Evolutionary conservation across 2,888 invertebrate genomes (phyloP).

Genomic region (Leucoptera coffeella): DNA sequence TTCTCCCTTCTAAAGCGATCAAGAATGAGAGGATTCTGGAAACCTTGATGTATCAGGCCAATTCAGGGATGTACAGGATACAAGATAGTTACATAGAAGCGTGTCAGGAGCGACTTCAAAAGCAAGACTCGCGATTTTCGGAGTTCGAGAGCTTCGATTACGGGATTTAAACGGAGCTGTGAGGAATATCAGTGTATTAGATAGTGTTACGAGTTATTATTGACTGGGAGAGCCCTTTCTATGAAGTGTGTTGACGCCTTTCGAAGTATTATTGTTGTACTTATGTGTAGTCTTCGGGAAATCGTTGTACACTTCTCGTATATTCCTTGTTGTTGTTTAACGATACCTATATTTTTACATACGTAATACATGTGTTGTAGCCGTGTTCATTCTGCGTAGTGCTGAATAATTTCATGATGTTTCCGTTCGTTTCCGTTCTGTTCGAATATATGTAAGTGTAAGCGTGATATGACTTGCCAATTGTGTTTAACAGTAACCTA

Average conservation of each 20-base stretch:
- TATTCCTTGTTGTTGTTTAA: slow-evolving; percentile 49
- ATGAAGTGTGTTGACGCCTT: slow-evolving; percentile 45
- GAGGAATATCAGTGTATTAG: slow-evolving; percentile 49
- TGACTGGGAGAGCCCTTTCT: slow-evolving; percentile 33
- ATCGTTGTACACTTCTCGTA: slow-evolving; percentile 48
- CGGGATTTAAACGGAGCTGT: slow-evolving; percentile 56
- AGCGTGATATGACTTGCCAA: no score
- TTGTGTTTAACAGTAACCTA: no score
- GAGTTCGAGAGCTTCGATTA: slow-evolving; percentile 79
- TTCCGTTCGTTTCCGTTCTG: no score
- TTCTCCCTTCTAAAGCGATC: slow-evolving; percentile 86
- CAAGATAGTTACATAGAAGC: slow-evolving; percentile 84
- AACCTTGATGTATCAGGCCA: slow-evolving; percentile 89
- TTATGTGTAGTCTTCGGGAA: slow-evolving; percentile 46
- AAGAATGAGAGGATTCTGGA: slow-evolving; percentile 88
- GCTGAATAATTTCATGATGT: no score
- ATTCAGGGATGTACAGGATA: slow-evolving; percentile 87
- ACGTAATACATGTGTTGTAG: no score
- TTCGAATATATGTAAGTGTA: no score
- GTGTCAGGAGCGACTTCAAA: slow-evolving; percentile 79
- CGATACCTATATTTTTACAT: slow-evolving; percentile 51
- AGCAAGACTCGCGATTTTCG: slow-evolving; percentile 81
- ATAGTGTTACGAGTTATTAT: slow-evolving; percentile 32
- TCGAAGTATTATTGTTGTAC: slow-evolving; percentile 51
- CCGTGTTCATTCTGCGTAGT: slow-evolving; percentile 47